Evolutionary conservation across 2,113 vertebrate genomes (phyloP).

Genomic region (Progne subis): DNA sequence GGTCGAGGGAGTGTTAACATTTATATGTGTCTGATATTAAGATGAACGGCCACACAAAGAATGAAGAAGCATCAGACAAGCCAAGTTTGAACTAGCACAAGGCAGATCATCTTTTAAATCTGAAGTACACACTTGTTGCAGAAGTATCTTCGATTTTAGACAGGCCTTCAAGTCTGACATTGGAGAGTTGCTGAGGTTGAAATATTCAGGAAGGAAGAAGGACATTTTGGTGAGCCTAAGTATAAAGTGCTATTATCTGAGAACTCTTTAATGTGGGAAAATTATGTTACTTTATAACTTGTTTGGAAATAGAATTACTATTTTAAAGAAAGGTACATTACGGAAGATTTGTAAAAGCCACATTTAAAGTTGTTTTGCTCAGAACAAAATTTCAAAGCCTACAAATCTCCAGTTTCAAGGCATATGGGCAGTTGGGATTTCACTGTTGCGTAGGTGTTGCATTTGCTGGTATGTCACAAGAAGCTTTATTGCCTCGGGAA

Average conservation of each 20-base stretch:
- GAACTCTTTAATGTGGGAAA: background rate
- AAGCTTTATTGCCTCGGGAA: background rate
- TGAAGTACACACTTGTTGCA: background rate
- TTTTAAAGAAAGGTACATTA: background rate
- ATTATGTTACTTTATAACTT: background rate
- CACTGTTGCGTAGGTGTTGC: background rate
- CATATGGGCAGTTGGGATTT: background rate
- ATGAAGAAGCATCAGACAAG: background rate
- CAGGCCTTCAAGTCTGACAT: background rate
- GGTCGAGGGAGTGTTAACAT: background rate
- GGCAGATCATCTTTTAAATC: background rate
- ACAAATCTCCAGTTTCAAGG: background rate
- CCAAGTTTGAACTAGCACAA: background rate
- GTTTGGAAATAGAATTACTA: background rate
- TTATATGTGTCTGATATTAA: background rate
- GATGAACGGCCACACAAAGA: background rate
- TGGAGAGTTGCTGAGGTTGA: background rate
- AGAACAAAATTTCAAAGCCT: background rate
- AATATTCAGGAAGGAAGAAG: background rate
- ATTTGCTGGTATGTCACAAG: background rate
- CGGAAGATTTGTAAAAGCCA: background rate
- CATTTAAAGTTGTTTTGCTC: background rate
- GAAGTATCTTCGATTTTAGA: background rate
- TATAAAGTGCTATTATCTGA: background rate
- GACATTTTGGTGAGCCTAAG: background rate